phyloP scores from a whole-genome alignment of 2,888 invertebrate genomes.

The Pheosia gnoma region DNA sequence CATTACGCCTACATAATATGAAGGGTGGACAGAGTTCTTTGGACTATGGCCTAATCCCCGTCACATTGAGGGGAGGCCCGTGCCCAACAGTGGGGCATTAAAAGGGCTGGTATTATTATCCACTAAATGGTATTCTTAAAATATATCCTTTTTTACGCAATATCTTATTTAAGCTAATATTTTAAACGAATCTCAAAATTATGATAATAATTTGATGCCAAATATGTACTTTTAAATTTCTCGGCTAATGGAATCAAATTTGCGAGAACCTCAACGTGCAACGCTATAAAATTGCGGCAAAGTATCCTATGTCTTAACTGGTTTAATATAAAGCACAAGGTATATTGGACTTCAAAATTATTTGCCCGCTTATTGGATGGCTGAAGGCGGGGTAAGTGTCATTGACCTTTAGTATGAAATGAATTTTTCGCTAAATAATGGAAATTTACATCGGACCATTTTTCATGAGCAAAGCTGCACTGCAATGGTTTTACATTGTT shows the following conservation, averaged over 20 bases:
- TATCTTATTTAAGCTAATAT: neutral
- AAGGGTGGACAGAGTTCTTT: too few relatives aligned
- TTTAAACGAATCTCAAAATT: neutral
- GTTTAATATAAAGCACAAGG: constrained; percentile 33
- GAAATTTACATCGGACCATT: too few relatives aligned
- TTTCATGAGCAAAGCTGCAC: too few relatives aligned
- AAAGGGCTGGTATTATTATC: too few relatives aligned
- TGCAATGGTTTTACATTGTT: too few relatives aligned
- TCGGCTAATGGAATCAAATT: constrained; percentile 30
- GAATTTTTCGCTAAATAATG: constrained; percentile 3
- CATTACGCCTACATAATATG: too few relatives aligned
- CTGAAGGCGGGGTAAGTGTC: neutral
- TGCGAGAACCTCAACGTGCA: constrained; percentile 21
- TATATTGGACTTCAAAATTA: constrained; percentile 22
- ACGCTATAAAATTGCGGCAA: neutral
- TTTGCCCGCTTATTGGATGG: constrained; percentile 15
- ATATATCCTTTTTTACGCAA: too few relatives aligned
- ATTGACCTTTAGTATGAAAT: neutral
- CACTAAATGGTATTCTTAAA: too few relatives aligned
- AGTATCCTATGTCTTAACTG: neutral
- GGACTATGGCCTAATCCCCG: too few relatives aligned
- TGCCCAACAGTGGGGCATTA: too few relatives aligned
- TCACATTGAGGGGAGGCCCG: too few relatives aligned
- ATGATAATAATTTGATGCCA: too few relatives aligned
- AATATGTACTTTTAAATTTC: neutral